Evolutionary conservation across 2,113 vertebrate species (phyloP).

Genomic region (Carassius auratus): DNA sequence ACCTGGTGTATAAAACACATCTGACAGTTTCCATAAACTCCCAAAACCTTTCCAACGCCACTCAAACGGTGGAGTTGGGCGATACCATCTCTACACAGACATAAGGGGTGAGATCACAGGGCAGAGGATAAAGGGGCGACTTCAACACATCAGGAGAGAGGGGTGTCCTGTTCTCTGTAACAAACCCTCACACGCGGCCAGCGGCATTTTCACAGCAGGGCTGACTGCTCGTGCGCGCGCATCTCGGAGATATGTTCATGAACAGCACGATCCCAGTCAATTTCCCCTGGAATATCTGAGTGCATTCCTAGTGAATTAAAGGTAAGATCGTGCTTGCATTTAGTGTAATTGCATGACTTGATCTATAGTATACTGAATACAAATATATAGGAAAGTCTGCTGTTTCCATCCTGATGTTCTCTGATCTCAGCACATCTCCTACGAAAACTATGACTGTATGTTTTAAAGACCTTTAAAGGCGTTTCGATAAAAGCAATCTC

Average conservation of each 20-base stretch:
- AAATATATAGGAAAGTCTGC: background rate
- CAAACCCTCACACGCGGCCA: background rate
- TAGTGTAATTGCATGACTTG: background rate
- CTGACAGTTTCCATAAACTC: background rate
- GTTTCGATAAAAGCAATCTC: background rate
- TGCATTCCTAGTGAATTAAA: background rate
- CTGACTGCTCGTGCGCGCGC: background rate
- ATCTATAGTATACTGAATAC: background rate
- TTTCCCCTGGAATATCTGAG: constrained; percentile 32
- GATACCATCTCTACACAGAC: background rate
- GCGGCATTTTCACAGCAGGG: background rate
- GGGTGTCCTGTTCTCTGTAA: background rate
- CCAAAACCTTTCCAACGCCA: background rate
- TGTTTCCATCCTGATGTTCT: background rate
- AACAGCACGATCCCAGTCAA: background rate
- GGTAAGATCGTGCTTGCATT: constrained; percentile 31
- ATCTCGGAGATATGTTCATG: constrained; percentile 42
- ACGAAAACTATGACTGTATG: background rate
- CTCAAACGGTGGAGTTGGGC: background rate
- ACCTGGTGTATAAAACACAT: background rate
- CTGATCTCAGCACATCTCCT: background rate
- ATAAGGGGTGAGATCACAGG: background rate
- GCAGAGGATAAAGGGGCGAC: background rate
- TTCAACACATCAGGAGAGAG: constrained; percentile 15
- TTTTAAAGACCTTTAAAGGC: background rate